Evolutionary conservation across 2,888 invertebrate genomes (phyloP), one percentile per base, ranked within the genome.

Genomic region (Endotricha flammealis): DNA sequence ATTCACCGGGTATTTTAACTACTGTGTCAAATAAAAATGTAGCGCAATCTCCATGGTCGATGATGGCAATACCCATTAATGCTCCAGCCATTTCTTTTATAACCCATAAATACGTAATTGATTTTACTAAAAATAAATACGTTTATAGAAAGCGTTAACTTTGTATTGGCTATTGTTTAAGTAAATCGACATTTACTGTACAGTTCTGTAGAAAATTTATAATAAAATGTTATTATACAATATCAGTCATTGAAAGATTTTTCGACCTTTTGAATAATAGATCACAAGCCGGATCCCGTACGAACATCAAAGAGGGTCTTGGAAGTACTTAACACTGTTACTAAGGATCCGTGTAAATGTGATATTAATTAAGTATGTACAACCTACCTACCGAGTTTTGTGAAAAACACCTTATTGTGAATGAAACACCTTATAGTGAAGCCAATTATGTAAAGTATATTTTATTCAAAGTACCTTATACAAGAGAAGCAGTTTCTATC

Each of bases 231-330:
- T 42, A 36, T 43, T 40, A 41, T 35, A 39, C 38, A 39, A 49
- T 47, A 49, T 48, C 46, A 39, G 53, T 55, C 55, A 66, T 58
- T 59, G 52, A 64, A 68, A 58, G 57, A 57, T 67, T 57, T 58
- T 49, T 56, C 31, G 42, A 56, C 43, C 46, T 52, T 50, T 56
- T 74, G 64, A 76, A 73, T 75, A 72, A 77, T 76, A 76, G 74
- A 78, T 79, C 67, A 68, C 67, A 66, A 67, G 64, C 60, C 57
- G 49, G 48, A 55, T 53, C 55, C 53, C 57, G 50, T 44, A 53
- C 53, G 53, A 64, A 70, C 69, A 72, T 78, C 78, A 76, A 77
- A 79, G 72, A 49, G 56, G 56, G 70, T 68, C 66, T 70, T 68
- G 74, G 72, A 73, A 74, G 72, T 62, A 62, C 61, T 69, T 66